These are phyloP conservation scores for Telenomus remus DNA, from an alignment of 1,140 invertebrate genomes.

Conservation along the genomic window DNA sequence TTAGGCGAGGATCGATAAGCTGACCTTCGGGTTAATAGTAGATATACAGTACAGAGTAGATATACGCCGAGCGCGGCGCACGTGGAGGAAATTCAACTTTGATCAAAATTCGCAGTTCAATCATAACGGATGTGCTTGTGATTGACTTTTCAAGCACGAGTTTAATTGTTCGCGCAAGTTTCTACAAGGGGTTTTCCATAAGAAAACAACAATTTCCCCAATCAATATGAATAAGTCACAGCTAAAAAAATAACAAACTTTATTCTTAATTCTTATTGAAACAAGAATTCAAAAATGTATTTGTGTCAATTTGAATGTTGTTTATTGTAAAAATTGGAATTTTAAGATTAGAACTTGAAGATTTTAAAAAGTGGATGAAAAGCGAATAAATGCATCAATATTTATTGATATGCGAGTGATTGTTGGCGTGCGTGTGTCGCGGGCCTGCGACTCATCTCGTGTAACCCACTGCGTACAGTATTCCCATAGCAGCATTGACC, in stretches of 20 bases:
- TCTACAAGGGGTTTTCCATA: too few species aligned
- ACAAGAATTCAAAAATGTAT: too few species aligned
- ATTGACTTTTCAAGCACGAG: slow-evolving; percentile 5
- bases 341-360: too few species aligned
- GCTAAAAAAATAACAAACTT: too few species aligned
- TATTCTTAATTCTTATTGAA: too few species aligned
- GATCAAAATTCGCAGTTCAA: slow-evolving; percentile 10
- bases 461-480: slow-evolving; percentile 57
- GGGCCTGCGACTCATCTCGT: slow-evolving; percentile 25
- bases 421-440: not conserved
- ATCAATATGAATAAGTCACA: too few species aligned
- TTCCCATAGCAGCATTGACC: slow-evolving; percentile 74
- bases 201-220: too few species aligned
- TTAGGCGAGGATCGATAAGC: slow-evolving; percentile 7
- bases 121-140: slow-evolving; percentile 1
- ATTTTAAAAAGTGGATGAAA: too few species aligned
- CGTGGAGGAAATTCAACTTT: slow-evolving; percentile 21
- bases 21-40: slow-evolving; percentile 11
- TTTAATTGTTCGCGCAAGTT: too few species aligned
- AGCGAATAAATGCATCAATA: slow-evolving; percentile 38
- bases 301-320: too few species aligned
- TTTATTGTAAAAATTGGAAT: too few species aligned
- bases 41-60: not conserved
- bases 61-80: slow-evolving; percentile 5
- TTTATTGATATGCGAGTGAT: slow-evolving; percentile 25